Base-by-base conservation (phyloP, 2,888 invertebrate genomes). In the Plebejus melissa region DNA sequence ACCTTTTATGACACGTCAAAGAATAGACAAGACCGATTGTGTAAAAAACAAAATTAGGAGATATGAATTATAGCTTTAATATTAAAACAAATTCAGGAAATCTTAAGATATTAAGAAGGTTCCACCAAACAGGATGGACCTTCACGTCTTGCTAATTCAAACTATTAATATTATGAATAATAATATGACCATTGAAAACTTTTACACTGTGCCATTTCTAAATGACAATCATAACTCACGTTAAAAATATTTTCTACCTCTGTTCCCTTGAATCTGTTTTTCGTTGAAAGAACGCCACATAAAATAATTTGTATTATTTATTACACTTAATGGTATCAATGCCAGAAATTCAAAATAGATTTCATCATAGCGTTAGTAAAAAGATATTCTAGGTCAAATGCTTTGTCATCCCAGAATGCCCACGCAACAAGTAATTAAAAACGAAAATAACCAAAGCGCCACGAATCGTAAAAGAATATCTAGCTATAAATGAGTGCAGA, bases 381-480 rank as follows among this genome's bases (percentile, higher is more conserved):
- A 81, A 80, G 75, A 79, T 82, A 81, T 82, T 82, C 82, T 81
- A 82, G 82, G 82, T 83, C 84, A 82, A 87, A 85, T 85, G 85
- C 87, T 89, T 88, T 91, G 91, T 91, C 92, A 91, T 89, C 89
- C 89, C 86, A 85, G 88, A 81, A 87, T 80, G 80, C 93, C 92
- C 88, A 91, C 92, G 91, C 91, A 80, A 83, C 83, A 85, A 90
- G 93, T 94, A 94, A 94, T 94, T 94, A 94, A 94, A 94, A 94
- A 92, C 91, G 87, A 93, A 94, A 94, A 94, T 94, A 94, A 94
- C 94, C 93, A 91, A 88, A 90, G 85, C 91, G 90, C 87, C 86
- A 88, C 85, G 86, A 91, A 93, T 93, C 93, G 92, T 93, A 93
- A 93, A 92, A 93, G 88, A 88, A 88, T 90, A 90, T 91, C 91